Conservation (phyloP, 1,140 invertebrate species). For the Sitodiplosis mosellana region DNA sequence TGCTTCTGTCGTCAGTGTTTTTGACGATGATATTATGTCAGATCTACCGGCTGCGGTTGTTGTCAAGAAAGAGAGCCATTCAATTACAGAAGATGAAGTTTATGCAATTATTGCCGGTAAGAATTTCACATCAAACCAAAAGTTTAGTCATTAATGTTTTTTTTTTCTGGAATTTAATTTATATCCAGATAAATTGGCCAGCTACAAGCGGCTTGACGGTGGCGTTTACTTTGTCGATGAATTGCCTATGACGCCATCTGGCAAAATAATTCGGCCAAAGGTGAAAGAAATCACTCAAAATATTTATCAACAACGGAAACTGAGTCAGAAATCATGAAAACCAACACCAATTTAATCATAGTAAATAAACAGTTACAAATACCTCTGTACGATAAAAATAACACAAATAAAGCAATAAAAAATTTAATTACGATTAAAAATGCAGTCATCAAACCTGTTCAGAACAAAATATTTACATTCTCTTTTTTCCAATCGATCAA, state of each 20-base stretch:
- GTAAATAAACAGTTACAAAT: too few relatives aligned
- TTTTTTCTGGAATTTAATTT: too few relatives aligned
- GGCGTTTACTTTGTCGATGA: slow-evolving; percentile 36
- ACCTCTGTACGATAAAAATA: too few relatives aligned
- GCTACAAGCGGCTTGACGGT: slow-evolving; percentile 30
- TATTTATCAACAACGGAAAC: background rate
- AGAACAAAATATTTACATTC: too few relatives aligned
- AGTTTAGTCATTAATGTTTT: background rate
- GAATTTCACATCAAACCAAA: background rate
- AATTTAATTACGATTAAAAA: too few relatives aligned
- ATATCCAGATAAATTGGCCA: slow-evolving; percentile 14
- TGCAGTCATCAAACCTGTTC: too few relatives aligned
- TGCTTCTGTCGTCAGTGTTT: slow-evolving; percentile 43
- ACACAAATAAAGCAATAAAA: too few relatives aligned
- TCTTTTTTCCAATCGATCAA: too few relatives aligned
- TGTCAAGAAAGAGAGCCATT: background rate
- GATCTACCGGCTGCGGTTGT: slow-evolving; percentile 31
- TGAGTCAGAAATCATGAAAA: too few relatives aligned
- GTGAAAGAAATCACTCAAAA: slow-evolving; percentile 22
- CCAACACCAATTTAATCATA: too few relatives aligned
- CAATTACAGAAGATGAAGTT: background rate
- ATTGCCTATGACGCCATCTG: slow-evolving; percentile 39
- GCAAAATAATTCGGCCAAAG: slow-evolving; percentile 39
- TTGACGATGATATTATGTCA: slow-evolving; percentile 35
- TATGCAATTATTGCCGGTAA: background rate